These are phyloP conservation scores for Conomelus anceps DNA, from an alignment of 2,888 invertebrate genomes.

Conservation along the genomic window DNA sequence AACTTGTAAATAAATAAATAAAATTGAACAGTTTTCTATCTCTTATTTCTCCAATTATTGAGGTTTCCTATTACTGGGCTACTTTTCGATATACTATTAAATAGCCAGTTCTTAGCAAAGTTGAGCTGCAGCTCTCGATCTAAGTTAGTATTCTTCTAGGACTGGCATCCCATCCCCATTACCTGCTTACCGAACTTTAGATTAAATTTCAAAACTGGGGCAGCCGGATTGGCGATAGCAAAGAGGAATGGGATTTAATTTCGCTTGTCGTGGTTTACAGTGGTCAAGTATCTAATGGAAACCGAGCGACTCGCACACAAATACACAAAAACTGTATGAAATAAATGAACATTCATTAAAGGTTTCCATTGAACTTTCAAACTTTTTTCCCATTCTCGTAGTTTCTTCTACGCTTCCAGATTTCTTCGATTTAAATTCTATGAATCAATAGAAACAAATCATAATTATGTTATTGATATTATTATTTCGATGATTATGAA, in stretches of 20 bases:
- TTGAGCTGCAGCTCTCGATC: background rate
- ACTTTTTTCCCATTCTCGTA: background rate
- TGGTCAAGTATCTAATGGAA: background rate
- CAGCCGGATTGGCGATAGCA: background rate
- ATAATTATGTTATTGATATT: too few species aligned
- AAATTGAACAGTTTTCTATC: too few species aligned
- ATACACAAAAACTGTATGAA: background rate
- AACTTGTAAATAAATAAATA: too few species aligned
- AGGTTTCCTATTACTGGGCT: too few species aligned
- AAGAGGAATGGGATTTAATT: background rate
- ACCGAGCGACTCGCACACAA: too few species aligned
- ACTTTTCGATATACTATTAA: background rate
- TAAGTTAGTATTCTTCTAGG: background rate
- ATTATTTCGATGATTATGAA: too few species aligned
- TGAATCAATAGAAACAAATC: too few species aligned
- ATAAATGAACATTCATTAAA: background rate
- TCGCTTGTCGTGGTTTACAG: background rate
- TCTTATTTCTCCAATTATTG: too few species aligned
- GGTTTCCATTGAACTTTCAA: background rate
- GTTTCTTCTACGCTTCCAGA: background rate
- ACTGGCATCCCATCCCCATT: background rate
- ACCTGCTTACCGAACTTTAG: background rate
- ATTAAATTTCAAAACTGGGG: background rate
- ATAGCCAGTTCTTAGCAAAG: background rate
- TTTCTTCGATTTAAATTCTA: background rate